Conservation (phyloP, 1,140 invertebrate species). For the Scaptodrosophila lebanonensis region DNA sequence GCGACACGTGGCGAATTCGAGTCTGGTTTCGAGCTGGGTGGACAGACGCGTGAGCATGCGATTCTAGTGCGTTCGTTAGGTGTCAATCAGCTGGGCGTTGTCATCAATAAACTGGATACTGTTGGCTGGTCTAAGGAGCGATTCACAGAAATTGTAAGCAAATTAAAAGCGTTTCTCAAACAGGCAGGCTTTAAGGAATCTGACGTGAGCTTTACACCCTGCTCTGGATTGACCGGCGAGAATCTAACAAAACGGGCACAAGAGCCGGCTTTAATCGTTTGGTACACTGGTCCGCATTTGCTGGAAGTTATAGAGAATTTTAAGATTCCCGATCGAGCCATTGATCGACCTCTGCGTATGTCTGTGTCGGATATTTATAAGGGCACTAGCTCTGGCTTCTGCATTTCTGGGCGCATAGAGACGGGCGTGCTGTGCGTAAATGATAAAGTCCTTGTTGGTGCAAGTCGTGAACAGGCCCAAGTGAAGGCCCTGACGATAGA, state of each 20-base stretch:
- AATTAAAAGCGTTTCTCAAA: conserved; percentile 92
- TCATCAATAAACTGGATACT: conserved; percentile 92
- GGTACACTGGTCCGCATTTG: conserved; percentile 92
- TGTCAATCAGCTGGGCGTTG: conserved; percentile 90
- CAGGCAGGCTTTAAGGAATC: conserved; percentile 95
- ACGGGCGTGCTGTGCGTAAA: conserved; percentile 90
- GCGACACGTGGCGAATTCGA: conserved; percentile 98
- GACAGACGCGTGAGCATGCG: conserved; percentile 98
- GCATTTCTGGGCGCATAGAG: conserved; percentile 93
- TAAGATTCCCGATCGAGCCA: conserved; percentile 88
- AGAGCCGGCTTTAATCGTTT: conserved; percentile 83
- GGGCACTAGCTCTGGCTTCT: conserved; percentile 90
- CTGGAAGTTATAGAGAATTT: conserved; percentile 92
- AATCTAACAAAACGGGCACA: conserved; percentile 88
- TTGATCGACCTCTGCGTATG: conserved; percentile 93
- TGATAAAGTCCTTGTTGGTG: conserved; percentile 93
- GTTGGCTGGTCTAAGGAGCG: conserved; percentile 87
- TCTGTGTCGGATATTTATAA: conserved; percentile 97
- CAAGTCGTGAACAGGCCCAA: conserved; percentile 86
- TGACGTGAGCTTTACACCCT: conserved; percentile 95
- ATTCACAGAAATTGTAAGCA: conserved; percentile 91
- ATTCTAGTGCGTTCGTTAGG: conserved; percentile 94
- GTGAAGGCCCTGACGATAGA: conserved; percentile 88
- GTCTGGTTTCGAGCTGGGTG: conserved; percentile 97
- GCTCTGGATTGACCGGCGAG: conserved; percentile 95